Base-by-base conservation (phyloP, 2,888 invertebrate genomes). In the Monoplex corrugatus region DNA sequence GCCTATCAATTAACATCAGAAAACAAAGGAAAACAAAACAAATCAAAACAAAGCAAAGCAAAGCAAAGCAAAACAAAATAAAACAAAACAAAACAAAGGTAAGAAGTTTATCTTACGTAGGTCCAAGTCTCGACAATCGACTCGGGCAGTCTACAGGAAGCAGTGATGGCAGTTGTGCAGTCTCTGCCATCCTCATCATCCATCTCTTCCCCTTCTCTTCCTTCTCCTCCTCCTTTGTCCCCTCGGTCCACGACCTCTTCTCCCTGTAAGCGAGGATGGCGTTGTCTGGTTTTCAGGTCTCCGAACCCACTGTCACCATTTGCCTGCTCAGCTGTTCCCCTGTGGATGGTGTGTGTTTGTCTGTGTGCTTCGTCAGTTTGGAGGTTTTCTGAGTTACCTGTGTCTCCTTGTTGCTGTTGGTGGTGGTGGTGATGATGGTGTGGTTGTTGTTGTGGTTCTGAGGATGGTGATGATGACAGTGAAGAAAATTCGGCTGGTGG, bases 51-150 rank as follows among this genome's bases (percentile, higher is more conserved):
- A 19, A 50, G 50, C n/a, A 19, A 19, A 50, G 50, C 50, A 50
- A 50, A 50, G 50, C 10, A 50, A 50, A 19, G 50, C 10, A 50
- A 8, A 19, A 19, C 10, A 19, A 8, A 19, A 50, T 8, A 50
- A 50, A 19, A 50, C 50, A 50, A 50, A 8, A 50, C 10, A 13
- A 50, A 50, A n/a, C n/a, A n/a, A n/a, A n/a, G n/a, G n/a, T n/a
- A n/a, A n/a, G n/a, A n/a, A n/a, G n/a, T n/a, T n/a, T 50, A 19
- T 28, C 84, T 84, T 38, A 84, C 84, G 45, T 50, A 84, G 38
- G 84, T 50, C 50, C n/a, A 84, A 57, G 50, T 45, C 6, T 57
- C 84, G n/a, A n/a, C n/a, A 57, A 38, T 16, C 2, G 84, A 84
- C 19, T 84, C 84, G 1, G 38, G 84, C 35, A 84, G 0, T 19